Percentiles rank a stretch among this genome's conserved stretches.
Conservation (phyloP, 2,797 vertebrate genomes). For the Trachurus trachurus region DNA sequence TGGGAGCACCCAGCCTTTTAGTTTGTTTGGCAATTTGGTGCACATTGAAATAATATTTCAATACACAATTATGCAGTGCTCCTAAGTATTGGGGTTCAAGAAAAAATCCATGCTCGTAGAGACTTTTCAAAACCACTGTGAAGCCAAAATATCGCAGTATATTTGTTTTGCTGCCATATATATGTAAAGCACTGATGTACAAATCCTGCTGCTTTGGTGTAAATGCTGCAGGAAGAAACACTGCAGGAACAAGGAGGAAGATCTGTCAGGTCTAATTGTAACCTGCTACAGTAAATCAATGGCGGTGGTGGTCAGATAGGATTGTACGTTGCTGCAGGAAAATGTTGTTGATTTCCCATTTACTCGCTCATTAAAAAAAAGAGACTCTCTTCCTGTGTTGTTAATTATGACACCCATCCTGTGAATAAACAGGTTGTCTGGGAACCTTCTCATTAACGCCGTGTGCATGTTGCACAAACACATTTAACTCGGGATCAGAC, state of each 20-base stretch:
- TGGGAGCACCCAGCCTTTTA: background rate
- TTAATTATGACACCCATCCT: slow-evolving; percentile 56
- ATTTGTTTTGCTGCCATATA: background rate
- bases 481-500: background rate
- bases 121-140: background rate
- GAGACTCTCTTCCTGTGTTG: slow-evolving; percentile 46
- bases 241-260: slow-evolving; percentile 17
- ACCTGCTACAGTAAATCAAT: slow-evolving; percentile 66
- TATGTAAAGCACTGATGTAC: background rate
- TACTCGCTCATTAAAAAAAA: slow-evolving; percentile 65
- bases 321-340: slow-evolving; percentile 57
- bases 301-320: slow-evolving; percentile 48
- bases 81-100: background rate
- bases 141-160: background rate
- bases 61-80: background rate
- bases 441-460: slow-evolving; percentile 6
- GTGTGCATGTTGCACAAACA: background rate
- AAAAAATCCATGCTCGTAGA: background rate
- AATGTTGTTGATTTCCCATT: slow-evolving; percentile 74
- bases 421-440: slow-evolving; percentile 3
- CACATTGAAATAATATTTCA: background rate
- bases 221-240: background rate
- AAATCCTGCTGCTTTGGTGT: background rate
- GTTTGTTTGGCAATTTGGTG: background rate
- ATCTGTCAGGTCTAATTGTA: slow-evolving; percentile 67